Base-by-base conservation (phyloP, 2,888 invertebrate genomes). In the Oscheius sp. region DNA sequence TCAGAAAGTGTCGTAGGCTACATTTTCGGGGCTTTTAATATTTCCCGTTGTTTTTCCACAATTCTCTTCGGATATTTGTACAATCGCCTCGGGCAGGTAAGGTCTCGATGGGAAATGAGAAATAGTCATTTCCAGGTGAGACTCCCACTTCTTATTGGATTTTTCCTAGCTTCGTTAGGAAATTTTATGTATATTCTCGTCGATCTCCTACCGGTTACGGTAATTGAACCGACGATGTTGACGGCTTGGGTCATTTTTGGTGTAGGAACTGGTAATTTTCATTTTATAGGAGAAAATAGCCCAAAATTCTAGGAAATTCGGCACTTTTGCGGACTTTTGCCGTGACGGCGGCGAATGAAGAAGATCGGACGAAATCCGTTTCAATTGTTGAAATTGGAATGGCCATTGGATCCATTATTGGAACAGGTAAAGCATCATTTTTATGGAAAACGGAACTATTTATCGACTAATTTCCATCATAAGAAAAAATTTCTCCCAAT, bases 1-100 rank as follows among this genome's bases (percentile, higher is more conserved):
- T 49, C 27, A 16, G 58, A 58, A 58, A n/a, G 58, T n/a, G 13
- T 35, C 16, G 35, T 58, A 25, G 58, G 58, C 16, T 27, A 58
- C 29, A 27, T 58, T n/a, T 58, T 58, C 35, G 58, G 29, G 12
- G 58, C 27, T n/a, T 27, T 29, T 27, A n/a, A 58, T 58, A n/a
- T 58, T 49, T 18, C 49, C 16, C 49, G 21, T 5, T 49, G 49
- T 13, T 49, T 49, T 21, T 16, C 49, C 3, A 21, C 49, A 3
- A 16, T 21, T 21, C 16, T 21, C 16, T 49, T 49, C 21, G 49
- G 49, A 13, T 18, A 49, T 18, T 49, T 16, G 49, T 18, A 21
- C 21, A 49, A 49, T 49, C n/a, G n/a, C 49, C 16, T 49, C 49
- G 21, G 21, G 16, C n/a, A 21, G 21, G 49, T 49, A 49, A 13